phyloP scores from a whole-genome alignment of 1,140 invertebrate genomes.

The Plodia interpunctella region DNA sequence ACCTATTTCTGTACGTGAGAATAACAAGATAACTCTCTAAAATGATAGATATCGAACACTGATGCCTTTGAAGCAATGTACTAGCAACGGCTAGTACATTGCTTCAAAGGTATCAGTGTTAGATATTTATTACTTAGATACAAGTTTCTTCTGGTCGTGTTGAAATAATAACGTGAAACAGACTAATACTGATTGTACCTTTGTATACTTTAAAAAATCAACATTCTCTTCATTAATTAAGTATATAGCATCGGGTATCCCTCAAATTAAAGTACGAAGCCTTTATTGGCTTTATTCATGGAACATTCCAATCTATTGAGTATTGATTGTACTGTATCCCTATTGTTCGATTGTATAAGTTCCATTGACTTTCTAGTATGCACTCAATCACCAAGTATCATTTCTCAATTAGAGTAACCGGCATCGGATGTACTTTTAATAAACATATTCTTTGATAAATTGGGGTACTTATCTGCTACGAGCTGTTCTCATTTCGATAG shows the following conservation, averaged over 20 bases:
- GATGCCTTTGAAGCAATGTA: too few species aligned
- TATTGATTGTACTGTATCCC: slow-evolving; percentile 10
- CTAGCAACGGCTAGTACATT: too few species aligned
- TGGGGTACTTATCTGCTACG: not conserved
- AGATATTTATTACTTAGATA: too few species aligned
- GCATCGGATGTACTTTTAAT: not conserved
- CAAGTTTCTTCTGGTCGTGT: too few species aligned
- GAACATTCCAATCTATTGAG: not conserved
- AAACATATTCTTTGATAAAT: not conserved
- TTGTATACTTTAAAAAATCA: not conserved
- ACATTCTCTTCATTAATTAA: not conserved
- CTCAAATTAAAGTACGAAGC: not conserved
- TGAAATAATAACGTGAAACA: too few species aligned
- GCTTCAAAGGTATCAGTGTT: too few species aligned
- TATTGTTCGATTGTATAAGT: not conserved
- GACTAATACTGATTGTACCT: too few species aligned
- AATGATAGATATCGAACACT: too few species aligned
- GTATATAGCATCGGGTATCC: not conserved
- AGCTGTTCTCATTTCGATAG: too few species aligned
- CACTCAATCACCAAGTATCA: slow-evolving; percentile 12
- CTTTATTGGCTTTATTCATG: slow-evolving; percentile 2
- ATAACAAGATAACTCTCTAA: too few species aligned
- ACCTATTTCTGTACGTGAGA: too few species aligned
- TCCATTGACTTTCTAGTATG: slow-evolving; percentile 8
- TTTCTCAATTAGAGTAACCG: slow-evolving; percentile 9